phyloP scores from a whole-genome alignment of 2,888 invertebrate species.

The Eubasilissa splendida region DNA sequence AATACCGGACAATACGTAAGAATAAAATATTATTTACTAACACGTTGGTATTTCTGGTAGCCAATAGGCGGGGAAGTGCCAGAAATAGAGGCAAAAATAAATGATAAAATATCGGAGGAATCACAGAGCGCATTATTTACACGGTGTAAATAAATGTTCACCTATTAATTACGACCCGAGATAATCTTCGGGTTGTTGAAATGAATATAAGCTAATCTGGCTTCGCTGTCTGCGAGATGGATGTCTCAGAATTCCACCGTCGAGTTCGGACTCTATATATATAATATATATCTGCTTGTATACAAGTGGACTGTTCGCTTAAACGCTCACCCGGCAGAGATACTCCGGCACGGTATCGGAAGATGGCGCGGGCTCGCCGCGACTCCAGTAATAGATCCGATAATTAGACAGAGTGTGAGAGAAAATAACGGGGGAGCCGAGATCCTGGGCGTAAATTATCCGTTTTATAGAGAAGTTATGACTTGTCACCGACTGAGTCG shows the following conservation, averaged over 20 bases:
- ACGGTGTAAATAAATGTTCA: conserved; percentile 51
- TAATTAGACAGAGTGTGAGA: conserved; percentile 40
- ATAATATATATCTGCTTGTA: conserved; percentile 47
- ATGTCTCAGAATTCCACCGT: conserved; percentile 51
- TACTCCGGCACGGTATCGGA: conserved; percentile 14
- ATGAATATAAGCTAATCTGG: conserved; percentile 57
- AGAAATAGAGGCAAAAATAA: conserved; percentile 43
- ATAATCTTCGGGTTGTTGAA: conserved; percentile 56
- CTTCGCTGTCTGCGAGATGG: conserved; percentile 51
- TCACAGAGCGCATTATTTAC: conserved; percentile 35
- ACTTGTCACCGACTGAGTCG: conserved; percentile 52
- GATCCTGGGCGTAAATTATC: conserved; percentile 54
- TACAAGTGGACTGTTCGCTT: conserved; percentile 43
- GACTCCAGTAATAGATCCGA: conserved; percentile 45
- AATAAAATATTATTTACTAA: too few relatives aligned
- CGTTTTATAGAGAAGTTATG: conserved; percentile 56
- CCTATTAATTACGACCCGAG: conserved; percentile 53
- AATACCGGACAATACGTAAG: too few relatives aligned
- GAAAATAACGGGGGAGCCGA: neutral
- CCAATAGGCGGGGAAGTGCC: conserved; percentile 7
- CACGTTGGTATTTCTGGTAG: neutral
- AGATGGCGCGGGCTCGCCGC: neutral
- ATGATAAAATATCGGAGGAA: conserved; percentile 43
- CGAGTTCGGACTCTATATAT: conserved; percentile 50
- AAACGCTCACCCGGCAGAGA: conserved; percentile 23